Base-by-base conservation (phyloP, 2,888 invertebrate genomes). In the Lepidocyrtoides sp. region DNA sequence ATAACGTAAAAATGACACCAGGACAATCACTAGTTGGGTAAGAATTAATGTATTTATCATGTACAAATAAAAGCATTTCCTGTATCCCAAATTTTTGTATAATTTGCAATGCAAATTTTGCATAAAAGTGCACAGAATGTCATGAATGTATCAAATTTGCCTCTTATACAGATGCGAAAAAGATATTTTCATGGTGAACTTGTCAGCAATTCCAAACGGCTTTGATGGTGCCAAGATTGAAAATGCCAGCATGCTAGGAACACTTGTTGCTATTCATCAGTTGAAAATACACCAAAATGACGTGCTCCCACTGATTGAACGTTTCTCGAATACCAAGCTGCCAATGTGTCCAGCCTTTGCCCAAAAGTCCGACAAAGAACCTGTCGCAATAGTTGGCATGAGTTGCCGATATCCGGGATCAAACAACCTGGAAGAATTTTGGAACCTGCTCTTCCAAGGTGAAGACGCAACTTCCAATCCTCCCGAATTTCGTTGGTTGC, bases 391-490 rank as follows among this genome's bases (percentile, higher is more conserved):
- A 4, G 26, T 82, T 5, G 82, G 82, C 1, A 82, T 82, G 82
- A 82, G 82, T 26, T 60, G 82, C 7, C 26, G 63, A 0, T 63
- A 14, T 26, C 82, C 82, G 0, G 26, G 63, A 1, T 60, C 82
- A n/a, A 63, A 82, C 5, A 82, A 82, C n/a, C 7, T 82, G 36
- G 63, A 82, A 0, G 63, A 82, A 44, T 82, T 82, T 23, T 82
- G 82, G 82, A 26, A 82, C 26, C n/a, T 82, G 8, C 10, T 82
- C 0, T 82, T 63, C 7, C 14, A 20, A 1, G 82, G 82, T 2
- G 3, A 63, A n/a, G 82, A 82, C 20, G 82, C 23, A 41, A 63
- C 26, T 0, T 26, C 23, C 23, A 60, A 60, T 17, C 82, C 82
- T 5, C 82, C 82, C 8, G 14, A 41, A 23, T 82, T 82, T 44